These are phyloP conservation scores for Pyrrhia umbra DNA, from an alignment of 2,888 invertebrate genomes.

Conservation along the genomic window DNA sequence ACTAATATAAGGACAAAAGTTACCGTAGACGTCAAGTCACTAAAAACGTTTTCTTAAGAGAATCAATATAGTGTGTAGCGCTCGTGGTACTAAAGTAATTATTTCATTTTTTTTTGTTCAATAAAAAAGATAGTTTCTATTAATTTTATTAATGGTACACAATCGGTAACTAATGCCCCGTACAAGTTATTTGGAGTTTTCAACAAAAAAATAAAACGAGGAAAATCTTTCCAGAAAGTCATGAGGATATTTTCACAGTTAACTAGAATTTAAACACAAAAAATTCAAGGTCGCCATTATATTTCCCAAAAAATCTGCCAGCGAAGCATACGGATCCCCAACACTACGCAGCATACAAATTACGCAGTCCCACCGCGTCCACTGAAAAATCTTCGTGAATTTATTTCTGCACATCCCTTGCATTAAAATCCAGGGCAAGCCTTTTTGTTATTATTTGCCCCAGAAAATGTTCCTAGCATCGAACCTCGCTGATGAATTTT, in stretches of 20 bases:
- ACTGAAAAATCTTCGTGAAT: constrained; percentile 83
- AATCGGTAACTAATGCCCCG: too few species aligned
- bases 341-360: constrained; percentile 73
- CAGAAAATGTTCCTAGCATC: constrained; percentile 62
- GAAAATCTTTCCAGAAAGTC: too few species aligned
- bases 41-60: not conserved
- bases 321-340: constrained; percentile 58
- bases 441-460: constrained; percentile 77
- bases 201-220: too few species aligned
- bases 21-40: not conserved
- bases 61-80: too few species aligned
- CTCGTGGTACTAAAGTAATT: too few species aligned
- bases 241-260: not conserved
- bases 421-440: constrained; percentile 75
- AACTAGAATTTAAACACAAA: not conserved
- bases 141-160: too few species aligned
- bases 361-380: constrained; percentile 79
- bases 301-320: not conserved
- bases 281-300: not conserved
- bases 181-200: too few species aligned
- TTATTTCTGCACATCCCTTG: constrained; percentile 78
- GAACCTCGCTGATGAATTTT: constrained; percentile 62
- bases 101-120: too few species aligned
- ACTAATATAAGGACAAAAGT: not conserved
- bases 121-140: too few species aligned